Percentiles rank a stretch among this genome's conserved stretches.
These are phyloP conservation scores for Carabus problematicus DNA, from an alignment of 2,888 invertebrate genomes.

Conservation along the genomic window DNA sequence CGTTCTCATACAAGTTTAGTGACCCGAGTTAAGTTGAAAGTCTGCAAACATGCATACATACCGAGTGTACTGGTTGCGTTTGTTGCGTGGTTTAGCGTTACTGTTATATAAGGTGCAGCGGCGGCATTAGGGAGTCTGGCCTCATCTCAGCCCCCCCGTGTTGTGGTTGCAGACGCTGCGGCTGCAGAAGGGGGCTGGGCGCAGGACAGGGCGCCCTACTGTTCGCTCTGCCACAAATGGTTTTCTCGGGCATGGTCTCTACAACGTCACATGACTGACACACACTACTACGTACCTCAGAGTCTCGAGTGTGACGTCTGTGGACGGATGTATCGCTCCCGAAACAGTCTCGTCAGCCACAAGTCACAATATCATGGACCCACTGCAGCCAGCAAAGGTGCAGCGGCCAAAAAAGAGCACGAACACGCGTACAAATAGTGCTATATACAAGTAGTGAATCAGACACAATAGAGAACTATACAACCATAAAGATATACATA, in stretches of 20 bases:
- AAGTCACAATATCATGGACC: slow-evolving; percentile 60
- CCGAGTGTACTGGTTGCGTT: too few relatives aligned
- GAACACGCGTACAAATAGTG: not conserved
- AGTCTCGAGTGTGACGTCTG: slow-evolving; percentile 60
- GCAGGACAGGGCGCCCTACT: slow-evolving; percentile 50
- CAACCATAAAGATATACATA: not conserved
- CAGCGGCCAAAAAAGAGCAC: slow-evolving; percentile 14
- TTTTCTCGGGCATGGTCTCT: slow-evolving; percentile 62
- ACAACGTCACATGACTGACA: slow-evolving; percentile 61
- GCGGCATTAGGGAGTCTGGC: slow-evolving; percentile 19
- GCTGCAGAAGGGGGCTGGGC: slow-evolving; percentile 46
- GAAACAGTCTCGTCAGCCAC: slow-evolving; percentile 61
- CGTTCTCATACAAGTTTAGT: too few relatives aligned
- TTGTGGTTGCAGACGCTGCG: slow-evolving; percentile 49
- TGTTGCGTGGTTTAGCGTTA: too few relatives aligned
- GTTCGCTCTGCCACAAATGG: slow-evolving; percentile 60
- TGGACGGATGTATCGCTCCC: slow-evolving; percentile 60
- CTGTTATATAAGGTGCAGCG: not conserved
- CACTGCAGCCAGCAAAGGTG: slow-evolving; percentile 14
- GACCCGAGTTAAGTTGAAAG: too few relatives aligned
- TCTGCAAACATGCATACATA: too few relatives aligned
- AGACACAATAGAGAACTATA: not conserved
- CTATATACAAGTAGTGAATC: not conserved
- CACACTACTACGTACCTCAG: slow-evolving; percentile 61
- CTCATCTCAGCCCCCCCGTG: slow-evolving; percentile 35